Conservation (phyloP, 2,113 vertebrate species). For the Apodemus sylvaticus region DNA sequence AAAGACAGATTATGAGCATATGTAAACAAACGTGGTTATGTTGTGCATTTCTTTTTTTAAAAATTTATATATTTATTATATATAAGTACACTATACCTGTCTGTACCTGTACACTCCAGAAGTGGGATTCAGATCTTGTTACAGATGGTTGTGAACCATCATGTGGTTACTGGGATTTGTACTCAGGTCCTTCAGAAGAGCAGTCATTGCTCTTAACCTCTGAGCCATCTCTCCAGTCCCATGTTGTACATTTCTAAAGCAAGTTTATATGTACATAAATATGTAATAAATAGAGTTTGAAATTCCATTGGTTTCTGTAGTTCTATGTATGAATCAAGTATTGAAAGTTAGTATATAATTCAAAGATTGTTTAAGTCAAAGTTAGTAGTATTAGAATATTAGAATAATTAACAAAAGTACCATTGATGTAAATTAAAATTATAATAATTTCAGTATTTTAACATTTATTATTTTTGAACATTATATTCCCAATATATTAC, state of each 20-base stretch:
- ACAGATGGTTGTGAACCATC: too few relatives aligned
- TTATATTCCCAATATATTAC: not conserved
- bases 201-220: too few relatives aligned
- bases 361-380: not conserved
- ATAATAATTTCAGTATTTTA: conserved; percentile 10
- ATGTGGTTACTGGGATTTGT: too few relatives aligned
- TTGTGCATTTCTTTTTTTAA: not conserved
- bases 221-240: too few relatives aligned
- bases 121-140: too few relatives aligned
- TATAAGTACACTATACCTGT: too few relatives aligned
- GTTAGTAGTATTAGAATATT: not conserved
- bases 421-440: not conserved
- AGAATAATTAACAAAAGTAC: not conserved
- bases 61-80: too few relatives aligned
- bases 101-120: too few relatives aligned
- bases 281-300: not conserved
- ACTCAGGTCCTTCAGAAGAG: too few relatives aligned
- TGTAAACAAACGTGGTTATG: not conserved
- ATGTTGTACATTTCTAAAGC: not conserved
- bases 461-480: conserved; percentile 16
- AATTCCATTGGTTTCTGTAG: conserved; percentile 11
- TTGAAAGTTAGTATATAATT: not conserved
- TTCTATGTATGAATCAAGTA: not conserved
- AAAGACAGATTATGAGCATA: not conserved
- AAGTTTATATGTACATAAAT: not conserved